phyloP scores from a whole-genome alignment of 2,888 invertebrate genomes.

The Loripinus fragilis region DNA sequence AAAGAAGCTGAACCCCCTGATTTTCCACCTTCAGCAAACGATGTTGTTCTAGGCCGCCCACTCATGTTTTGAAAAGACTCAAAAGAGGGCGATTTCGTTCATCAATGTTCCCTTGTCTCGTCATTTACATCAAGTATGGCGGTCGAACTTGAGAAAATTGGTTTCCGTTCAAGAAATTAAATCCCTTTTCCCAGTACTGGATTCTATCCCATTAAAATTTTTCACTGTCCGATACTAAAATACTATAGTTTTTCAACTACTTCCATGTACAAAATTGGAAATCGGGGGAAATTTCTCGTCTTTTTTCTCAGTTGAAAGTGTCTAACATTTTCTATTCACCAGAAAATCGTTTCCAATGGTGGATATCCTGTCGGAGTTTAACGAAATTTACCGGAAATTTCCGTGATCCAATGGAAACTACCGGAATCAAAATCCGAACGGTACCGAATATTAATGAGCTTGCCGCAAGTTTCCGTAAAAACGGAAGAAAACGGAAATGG shows the following conservation, averaged over 20 bases:
- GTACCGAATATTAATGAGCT: no score
- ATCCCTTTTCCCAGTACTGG: not conserved
- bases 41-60: conserved; percentile 80
- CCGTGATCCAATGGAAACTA: no score
- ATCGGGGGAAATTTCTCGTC: not conserved
- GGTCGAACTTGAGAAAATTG: conserved; percentile 47
- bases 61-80: conserved; percentile 72
- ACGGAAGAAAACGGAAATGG: no score
- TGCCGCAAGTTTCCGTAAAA: no score
- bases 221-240: no score
- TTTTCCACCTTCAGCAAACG: conserved; percentile 81
- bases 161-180: conserved; percentile 39
- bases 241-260: no score
- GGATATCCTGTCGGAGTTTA: conserved; percentile 54
- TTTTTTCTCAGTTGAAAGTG: not conserved
- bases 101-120: conserved; percentile 57
- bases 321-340: conserved; percentile 1
- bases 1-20: conserved; percentile 75
- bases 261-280: not conserved
- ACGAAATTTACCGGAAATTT: no score
- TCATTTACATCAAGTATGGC: conserved; percentile 68
- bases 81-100: conserved; percentile 58
- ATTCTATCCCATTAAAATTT: conserved; percentile 2
- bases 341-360: conserved; percentile 74
- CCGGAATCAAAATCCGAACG: no score